Evolutionary conservation across 2,113 vertebrate species (phyloP), one percentile per base, ranked within the genome.

Genomic region (Heterochromis multidens): DNA sequence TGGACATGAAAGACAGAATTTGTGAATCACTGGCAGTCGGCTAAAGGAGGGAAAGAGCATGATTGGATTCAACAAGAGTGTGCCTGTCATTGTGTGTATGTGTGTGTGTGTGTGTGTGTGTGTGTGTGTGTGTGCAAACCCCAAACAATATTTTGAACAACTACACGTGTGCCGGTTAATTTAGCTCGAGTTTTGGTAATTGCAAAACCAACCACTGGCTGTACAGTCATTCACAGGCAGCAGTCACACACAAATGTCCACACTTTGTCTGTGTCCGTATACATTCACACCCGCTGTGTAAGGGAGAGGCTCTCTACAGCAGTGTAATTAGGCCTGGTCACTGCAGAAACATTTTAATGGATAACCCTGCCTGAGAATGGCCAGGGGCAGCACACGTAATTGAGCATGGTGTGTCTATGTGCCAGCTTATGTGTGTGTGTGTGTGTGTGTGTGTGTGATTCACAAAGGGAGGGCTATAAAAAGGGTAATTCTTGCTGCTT

Each of bases 241-340:
- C 61, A 78, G 6, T 25, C 14, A 8, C 35, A 56, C 77, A 90
- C 65, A 89, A 58, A 80, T 11, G 77, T 77, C 83, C 83, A 81
- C 79, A 58, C 56, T 25, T 23, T 4, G 70, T 43, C 80, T 81
- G 11, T 77, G 63, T 52, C 37, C 54, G 2, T 25, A 60, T 80
- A 80, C 61, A 87, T 46, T 85, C 86, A 72, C 88, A 58, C 76
- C 81, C 35, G 57, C 76, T 62, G 80, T 63, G 89, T 7, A 72
- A 81, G n/a, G 72, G 87, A 90, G 76, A 91, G 89, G 74, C 87
- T 93, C 90, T 92, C 86, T 65, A 87, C 85, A 82, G 85, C 29
- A 23, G 58, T 67, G 88, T 94, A 92, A 93, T 94, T 91, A 94
- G 89, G 88, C 79, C 84, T 54, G 87, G 92, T 88, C 91, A 87